phyloP scores from a whole-genome alignment of 2,797 vertebrate species.

The Salmo trutta region DNA sequence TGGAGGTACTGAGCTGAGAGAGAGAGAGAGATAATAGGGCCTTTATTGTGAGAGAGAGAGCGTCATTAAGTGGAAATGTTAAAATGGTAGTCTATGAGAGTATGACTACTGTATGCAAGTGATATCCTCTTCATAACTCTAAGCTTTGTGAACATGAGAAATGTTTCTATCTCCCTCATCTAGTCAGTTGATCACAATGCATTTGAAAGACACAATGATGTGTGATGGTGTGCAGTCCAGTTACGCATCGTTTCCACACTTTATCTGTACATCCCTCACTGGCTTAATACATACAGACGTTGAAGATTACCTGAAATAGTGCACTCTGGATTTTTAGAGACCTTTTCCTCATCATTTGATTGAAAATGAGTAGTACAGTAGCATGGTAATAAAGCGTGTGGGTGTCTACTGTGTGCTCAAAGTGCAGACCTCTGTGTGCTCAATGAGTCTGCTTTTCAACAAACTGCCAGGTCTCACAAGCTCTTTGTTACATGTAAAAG shows the following conservation, averaged over 20 bases:
- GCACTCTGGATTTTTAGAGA: neutral
- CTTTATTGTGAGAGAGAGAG: neutral
- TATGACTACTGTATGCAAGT: neutral
- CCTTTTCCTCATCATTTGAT: neutral
- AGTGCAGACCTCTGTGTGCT: too few species aligned
- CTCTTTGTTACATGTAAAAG: neutral
- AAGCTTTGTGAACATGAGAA: neutral
- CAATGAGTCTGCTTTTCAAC: neutral
- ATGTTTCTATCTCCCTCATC: neutral
- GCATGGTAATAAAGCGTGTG: conserved; percentile 25
- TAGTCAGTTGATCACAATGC: neutral
- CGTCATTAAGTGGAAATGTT: neutral
- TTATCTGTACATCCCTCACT: neutral
- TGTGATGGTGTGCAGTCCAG: neutral
- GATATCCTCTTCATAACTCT: neutral
- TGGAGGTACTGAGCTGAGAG: neutral
- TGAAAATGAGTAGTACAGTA: conserved; percentile 17
- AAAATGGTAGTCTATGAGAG: neutral
- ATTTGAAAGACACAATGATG: neutral
- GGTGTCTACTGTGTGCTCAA: neutral
- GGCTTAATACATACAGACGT: neutral
- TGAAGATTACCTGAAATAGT: neutral
- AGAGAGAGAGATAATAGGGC: neutral
- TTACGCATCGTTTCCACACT: neutral
- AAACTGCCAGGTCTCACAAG: neutral